Percentiles rank a stretch among this genome's conserved stretches.
These are phyloP conservation scores for Melanostoma mellinum DNA, from an alignment of 2,888 invertebrate genomes.

Conservation along the genomic window DNA sequence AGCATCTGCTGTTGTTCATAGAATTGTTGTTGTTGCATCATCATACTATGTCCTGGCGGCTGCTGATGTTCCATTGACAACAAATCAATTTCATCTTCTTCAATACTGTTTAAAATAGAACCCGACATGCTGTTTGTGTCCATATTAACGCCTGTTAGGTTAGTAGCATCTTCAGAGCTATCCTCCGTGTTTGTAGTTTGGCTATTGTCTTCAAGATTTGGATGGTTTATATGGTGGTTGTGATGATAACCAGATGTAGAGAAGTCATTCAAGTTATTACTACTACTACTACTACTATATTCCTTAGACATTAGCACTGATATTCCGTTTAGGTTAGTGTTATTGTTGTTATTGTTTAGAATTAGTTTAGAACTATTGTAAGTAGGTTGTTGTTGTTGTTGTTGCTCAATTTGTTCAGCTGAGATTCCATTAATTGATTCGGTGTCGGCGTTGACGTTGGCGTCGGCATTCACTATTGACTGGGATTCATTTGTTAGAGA, in stretches of 20 bases:
- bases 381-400: constrained; percentile 66
- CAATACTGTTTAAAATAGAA: constrained; percentile 72
- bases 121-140: constrained; percentile 69
- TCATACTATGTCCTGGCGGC: constrained; percentile 70
- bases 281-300: constrained; percentile 55
- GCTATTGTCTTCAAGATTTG: constrained; percentile 68
- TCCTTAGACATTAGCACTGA: constrained; percentile 65
- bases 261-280: constrained; percentile 57
- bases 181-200: constrained; percentile 69
- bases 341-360: constrained; percentile 71
- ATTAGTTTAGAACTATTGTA: constrained; percentile 67
- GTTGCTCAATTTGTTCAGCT: constrained; percentile 71
- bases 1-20: constrained; percentile 73
- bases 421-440: constrained; percentile 67
- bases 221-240: constrained; percentile 48
- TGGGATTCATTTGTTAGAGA: constrained; percentile 59
- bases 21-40: constrained; percentile 74
- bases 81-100: constrained; percentile 68
- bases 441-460: constrained; percentile 29
- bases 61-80: constrained; percentile 73
- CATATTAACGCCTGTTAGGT: constrained; percentile 65
- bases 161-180: constrained; percentile 72
- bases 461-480: constrained; percentile 21
- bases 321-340: constrained; percentile 68
- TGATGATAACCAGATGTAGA: constrained; percentile 55